These are phyloP conservation scores for Aphodius granarius DNA, from an alignment of 2,888 invertebrate species.

Conservation along the genomic window DNA sequence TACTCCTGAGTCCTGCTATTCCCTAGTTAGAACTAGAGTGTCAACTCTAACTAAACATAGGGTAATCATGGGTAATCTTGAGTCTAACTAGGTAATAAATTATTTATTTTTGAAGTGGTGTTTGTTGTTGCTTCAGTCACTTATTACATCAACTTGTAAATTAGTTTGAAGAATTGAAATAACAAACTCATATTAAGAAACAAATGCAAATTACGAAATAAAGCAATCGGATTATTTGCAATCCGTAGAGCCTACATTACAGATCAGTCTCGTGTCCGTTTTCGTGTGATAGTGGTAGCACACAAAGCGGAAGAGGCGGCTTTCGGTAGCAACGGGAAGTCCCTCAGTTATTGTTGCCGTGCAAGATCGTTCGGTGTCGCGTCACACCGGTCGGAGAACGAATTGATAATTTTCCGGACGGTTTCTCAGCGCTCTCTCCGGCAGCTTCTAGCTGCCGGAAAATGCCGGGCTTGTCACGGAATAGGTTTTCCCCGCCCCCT, in stretches of 20 bases:
- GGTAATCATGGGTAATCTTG: no score
- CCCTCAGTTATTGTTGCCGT: background rate
- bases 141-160: no score
- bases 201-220: background rate
- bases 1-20: no score
- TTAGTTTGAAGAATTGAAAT: no score
- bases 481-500: slow-evolving; percentile 43
- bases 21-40: no score
- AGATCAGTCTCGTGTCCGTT: background rate
- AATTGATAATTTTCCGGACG: slow-evolving; percentile 73
- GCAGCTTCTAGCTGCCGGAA: slow-evolving; percentile 23
- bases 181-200: no score
- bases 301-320: background rate
- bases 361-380: background rate
- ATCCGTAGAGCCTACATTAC: background rate
- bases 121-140: no score
- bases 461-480: slow-evolving; percentile 41
- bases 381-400: slow-evolving; percentile 47
- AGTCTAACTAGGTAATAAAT: no score
- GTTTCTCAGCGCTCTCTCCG: slow-evolving; percentile 60
- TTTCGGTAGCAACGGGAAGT: background rate
- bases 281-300: background rate
- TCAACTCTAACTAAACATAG: no score
- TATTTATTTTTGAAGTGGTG: no score
- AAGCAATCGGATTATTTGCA: background rate